Evolutionary conservation across 2,888 invertebrate genomes (phyloP).

Genomic region (Cerastis rubricosa): DNA sequence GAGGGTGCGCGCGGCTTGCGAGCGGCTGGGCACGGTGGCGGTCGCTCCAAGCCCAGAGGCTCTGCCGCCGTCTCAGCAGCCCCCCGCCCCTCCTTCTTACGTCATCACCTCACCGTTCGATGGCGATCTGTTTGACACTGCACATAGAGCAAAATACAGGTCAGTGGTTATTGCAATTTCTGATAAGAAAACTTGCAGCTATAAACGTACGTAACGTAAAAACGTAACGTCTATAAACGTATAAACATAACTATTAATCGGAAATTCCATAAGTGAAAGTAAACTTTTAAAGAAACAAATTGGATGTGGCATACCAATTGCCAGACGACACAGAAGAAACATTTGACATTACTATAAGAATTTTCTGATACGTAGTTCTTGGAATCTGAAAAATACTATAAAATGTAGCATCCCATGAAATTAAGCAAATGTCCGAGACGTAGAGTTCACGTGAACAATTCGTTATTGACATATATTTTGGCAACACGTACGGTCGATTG

Average conservation of each 20-base stretch:
- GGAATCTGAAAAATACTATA: constrained; percentile 6
- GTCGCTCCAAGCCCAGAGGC: constrained; percentile 83
- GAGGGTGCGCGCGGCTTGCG: constrained; percentile 88
- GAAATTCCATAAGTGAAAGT: constrained; percentile 39
- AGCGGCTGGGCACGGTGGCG: constrained; percentile 86
- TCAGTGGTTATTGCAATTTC: constrained; percentile 65
- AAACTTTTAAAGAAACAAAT: constrained; percentile 6
- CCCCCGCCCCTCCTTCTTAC: constrained; percentile 83
- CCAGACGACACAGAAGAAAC: constrained; percentile 1
- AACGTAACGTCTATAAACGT: too few relatives aligned
- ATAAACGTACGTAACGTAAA: too few relatives aligned
- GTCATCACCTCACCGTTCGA: constrained; percentile 94
- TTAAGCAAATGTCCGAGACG: constrained; percentile 54
- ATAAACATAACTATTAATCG: constrained; percentile 16
- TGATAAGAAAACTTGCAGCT: constrained; percentile 26
- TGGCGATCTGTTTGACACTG: constrained; percentile 93
- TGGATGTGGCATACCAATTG: constrained; percentile 11
- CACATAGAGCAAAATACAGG: constrained; percentile 91
- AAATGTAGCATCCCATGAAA: constrained; percentile 10
- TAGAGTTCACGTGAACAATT: constrained; percentile 71
- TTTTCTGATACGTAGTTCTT: neutral
- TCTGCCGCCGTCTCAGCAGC: constrained; percentile 82
- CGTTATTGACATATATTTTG: constrained; percentile 82
- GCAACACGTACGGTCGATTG: constrained; percentile 70
- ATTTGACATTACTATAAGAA: constrained; percentile 1